Percentiles rank a stretch among this genome's conserved stretches.
These are phyloP conservation scores for Chymomyza fuscimana DNA, from an alignment of 2,888 invertebrate species.

Conservation along the genomic window DNA sequence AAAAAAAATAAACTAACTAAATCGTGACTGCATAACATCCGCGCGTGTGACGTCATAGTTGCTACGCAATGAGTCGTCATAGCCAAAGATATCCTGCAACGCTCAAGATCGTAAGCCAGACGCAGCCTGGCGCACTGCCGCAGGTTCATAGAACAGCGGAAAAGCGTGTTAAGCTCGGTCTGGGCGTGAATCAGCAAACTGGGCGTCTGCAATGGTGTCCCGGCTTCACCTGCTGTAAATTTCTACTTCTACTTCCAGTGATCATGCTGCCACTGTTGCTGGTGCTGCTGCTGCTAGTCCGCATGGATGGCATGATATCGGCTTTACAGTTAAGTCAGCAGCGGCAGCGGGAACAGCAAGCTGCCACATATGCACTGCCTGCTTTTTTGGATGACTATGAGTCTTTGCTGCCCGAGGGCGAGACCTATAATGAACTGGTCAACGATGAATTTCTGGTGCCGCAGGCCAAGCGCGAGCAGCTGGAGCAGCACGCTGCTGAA, in stretches of 20 bases:
- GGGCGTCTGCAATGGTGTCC: constrained; percentile 80
- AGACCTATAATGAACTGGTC: constrained; percentile 54
- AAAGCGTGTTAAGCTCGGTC: constrained; percentile 58
- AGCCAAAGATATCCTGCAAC: constrained; percentile 47
- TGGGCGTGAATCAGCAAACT: constrained; percentile 77
- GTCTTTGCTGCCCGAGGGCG: constrained; percentile 44
- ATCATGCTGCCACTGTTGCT: constrained; percentile 78
- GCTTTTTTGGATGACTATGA: constrained; percentile 60
- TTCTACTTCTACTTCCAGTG: constrained; percentile 78
- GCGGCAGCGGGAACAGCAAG: constrained; percentile 19
- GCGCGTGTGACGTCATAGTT: constrained; percentile 23
- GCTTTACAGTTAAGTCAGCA: constrained; percentile 69
- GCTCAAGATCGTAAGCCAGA: neutral
- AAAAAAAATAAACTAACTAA: constrained; percentile 18
- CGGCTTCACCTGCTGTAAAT: constrained; percentile 78
- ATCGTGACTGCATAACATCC: constrained; percentile 29
- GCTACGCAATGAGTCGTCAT: constrained; percentile 53
- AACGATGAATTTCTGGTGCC: constrained; percentile 57
- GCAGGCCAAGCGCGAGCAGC: constrained; percentile 27
- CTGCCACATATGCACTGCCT: constrained; percentile 27
- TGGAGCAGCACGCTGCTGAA: constrained; percentile 48
- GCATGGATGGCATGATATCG: constrained; percentile 76
- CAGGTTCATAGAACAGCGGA: constrained; percentile 54
- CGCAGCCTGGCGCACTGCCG: constrained; percentile 44
- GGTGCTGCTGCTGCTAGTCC: constrained; percentile 74